These are phyloP conservation scores for Ruditapes philippinarum DNA, from an alignment of 1,140 invertebrate species.

Conservation along the genomic window DNA sequence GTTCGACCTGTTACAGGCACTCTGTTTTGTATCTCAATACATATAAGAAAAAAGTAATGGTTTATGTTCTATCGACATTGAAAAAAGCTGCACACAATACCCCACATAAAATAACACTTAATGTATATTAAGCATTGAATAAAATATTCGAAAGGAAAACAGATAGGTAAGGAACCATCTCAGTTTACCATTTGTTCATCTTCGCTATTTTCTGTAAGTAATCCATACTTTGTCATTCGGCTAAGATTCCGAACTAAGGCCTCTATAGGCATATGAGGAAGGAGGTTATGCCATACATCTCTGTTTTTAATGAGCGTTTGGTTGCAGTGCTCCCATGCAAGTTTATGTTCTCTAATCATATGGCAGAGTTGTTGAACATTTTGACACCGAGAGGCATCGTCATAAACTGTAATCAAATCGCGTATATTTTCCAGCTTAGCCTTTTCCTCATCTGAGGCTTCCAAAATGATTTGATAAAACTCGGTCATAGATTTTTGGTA, in stretches of 20 bases:
- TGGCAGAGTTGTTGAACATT: conserved; percentile 87
- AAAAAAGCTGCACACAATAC: too few relatives aligned
- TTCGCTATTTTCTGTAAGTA: conserved; percentile 88
- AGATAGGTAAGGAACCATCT: too few relatives aligned
- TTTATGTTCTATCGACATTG: too few relatives aligned
- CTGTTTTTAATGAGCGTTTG: conserved; percentile 89
- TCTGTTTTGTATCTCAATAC: too few relatives aligned
- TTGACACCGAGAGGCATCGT: conserved; percentile 88
- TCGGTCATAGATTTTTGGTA: conserved; percentile 85
- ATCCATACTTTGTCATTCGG: conserved; percentile 89
- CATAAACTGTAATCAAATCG: conserved; percentile 78
- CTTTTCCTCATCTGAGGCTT: neutral
- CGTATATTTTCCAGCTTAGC: neutral
- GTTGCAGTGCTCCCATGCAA: conserved; percentile 90
- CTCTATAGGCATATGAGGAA: conserved; percentile 89
- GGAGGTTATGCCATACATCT: conserved; percentile 89
- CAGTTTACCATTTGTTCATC: conserved; percentile 80
- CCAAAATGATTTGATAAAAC: neutral
- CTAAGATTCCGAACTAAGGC: conserved; percentile 89
- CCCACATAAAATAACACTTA: too few relatives aligned
- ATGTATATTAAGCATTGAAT: too few relatives aligned
- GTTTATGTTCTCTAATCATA: conserved; percentile 87
- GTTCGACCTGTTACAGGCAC: too few relatives aligned
- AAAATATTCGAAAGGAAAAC: too few relatives aligned
- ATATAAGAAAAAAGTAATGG: too few relatives aligned